Conservation (phyloP, 2,888 invertebrate species). For the Trichogramma dendrolimi region DNA sequence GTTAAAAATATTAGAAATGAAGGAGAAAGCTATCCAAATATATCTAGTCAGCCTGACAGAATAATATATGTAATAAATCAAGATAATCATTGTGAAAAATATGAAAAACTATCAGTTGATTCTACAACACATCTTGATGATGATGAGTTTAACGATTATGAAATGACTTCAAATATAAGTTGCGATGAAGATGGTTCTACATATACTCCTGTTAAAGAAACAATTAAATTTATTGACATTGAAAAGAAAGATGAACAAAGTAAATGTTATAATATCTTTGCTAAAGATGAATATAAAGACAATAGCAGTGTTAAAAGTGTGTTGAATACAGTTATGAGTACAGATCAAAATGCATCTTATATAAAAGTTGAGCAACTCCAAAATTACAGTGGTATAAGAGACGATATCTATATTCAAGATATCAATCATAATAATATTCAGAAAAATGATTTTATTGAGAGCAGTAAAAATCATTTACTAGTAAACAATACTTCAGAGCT, state of each 20-base stretch:
- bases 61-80: slow-evolving; percentile 15
- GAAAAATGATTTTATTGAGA: background rate
- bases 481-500: background rate
- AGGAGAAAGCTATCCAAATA: background rate
- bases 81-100: background rate
- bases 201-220: background rate
- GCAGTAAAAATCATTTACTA: background rate
- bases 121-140: slow-evolving; percentile 22
- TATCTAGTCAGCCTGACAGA: slow-evolving; percentile 2
- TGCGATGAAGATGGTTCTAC: background rate
- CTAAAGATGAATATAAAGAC: background rate
- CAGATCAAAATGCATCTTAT: background rate
- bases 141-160: slow-evolving; percentile 23
- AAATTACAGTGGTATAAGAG: background rate
- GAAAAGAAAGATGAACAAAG: background rate
- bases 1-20: background rate
- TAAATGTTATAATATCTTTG: background rate
- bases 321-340: slow-evolving; percentile 6
- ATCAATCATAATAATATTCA: background rate
- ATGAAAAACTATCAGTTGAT: slow-evolving; percentile 10
- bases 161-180: slow-evolving; percentile 8
- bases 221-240: background rate
- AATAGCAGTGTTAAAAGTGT: background rate
- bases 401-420: background rate
- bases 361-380: background rate